These are phyloP conservation scores for Columba guinea DNA, from an alignment of 2,797 vertebrate species.

Conservation along the genomic window DNA sequence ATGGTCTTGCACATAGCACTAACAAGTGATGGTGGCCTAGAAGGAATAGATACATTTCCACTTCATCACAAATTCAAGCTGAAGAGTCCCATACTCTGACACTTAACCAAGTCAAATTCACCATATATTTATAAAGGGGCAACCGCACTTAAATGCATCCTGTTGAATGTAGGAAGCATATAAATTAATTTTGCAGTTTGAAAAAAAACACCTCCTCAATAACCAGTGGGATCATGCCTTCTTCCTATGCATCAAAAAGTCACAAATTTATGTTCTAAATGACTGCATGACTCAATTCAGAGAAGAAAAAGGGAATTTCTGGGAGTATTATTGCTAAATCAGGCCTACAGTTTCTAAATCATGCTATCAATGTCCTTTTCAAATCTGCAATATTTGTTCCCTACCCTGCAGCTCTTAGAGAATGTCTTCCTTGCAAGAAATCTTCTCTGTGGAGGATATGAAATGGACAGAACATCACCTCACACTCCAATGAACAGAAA, in stretches of 20 bases:
- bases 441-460: neutral
- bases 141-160: neutral
- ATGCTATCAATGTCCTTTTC: neutral
- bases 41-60: neutral
- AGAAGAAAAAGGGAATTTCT: neutral
- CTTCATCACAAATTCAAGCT: neutral
- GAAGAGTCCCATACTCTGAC: neutral
- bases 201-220: neutral
- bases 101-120: neutral
- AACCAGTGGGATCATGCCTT: neutral
- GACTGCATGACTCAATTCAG: neutral
- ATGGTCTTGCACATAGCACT: neutral
- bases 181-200: neutral
- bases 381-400: neutral
- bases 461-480: neutral
- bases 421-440: neutral
- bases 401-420: neutral
- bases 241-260: neutral
- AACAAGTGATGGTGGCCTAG: neutral
- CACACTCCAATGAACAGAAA: neutral
- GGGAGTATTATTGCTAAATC: neutral
- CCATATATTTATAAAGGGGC: neutral
- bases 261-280: neutral
- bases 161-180: neutral
- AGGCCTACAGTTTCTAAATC: neutral